Base-by-base conservation (phyloP, 2,113 vertebrate species). In the Podarcis cretensis region DNA sequence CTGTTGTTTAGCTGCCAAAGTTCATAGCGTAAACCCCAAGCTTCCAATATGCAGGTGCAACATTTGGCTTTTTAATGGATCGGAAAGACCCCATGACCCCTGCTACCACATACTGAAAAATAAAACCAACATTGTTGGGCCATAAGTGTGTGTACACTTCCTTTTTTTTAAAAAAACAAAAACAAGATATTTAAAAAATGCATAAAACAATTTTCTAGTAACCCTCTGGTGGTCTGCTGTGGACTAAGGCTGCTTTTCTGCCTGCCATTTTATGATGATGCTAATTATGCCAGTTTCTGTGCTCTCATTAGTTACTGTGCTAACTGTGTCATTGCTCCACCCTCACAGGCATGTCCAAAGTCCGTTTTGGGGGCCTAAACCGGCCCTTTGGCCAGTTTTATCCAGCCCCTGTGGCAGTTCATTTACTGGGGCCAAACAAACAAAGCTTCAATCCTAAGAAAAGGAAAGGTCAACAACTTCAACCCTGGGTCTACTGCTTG, bases 21-120 rank as follows among this genome's bases (percentile, higher is more conserved):
- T 81, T 63, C 48, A 73, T 65, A n/a, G 30, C 25, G 81, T 66
- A 89, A 89, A 63, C 43, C 23, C 40, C 48, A 89, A 85, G 27
- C 37, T 35, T 48, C 23, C 27, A 63, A 73, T 74, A 81, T 25
- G 16, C 14, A 32, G n/a, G 14, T 81, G 9, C 48, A 86, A 76
- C 30, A 81, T 75, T 81, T 82, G 79, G 8, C 68, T 85, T 85
- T 85, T 48, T 85, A 81, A 73, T 80, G 35, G 63, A 2, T 59
- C 75, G 54, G 77, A 74, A 81, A 85, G 21, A 43, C 16, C 5
- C 30, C 1, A 3, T 80, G 18, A 43, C 14, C 35, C 73, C 37
- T 54, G 43, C 13, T 63, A 85, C 35, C 40, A 40, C 8, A 73
- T 18, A 54, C 2, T 73, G 32, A 37, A 80, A 71, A 87, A 74